phyloP scores from a whole-genome alignment of 2,113 vertebrate genomes.

The Platanista minor region DNA sequence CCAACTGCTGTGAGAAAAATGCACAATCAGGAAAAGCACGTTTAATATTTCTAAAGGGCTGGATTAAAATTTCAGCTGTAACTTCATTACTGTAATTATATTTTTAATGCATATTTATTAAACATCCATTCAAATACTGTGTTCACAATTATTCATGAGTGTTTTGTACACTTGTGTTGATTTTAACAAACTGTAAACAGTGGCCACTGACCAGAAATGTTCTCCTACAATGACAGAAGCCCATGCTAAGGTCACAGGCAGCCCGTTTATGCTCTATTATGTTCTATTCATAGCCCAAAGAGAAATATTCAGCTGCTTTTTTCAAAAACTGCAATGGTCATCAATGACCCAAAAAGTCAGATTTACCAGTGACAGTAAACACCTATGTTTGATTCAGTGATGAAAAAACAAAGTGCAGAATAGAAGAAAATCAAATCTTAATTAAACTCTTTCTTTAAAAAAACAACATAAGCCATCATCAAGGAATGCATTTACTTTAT shows the following conservation, averaged over 20 bases:
- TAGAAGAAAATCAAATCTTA: constrained; percentile 72
- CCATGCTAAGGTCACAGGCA: constrained; percentile 22
- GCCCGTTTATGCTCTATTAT: background rate
- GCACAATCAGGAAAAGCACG: constrained; percentile 73
- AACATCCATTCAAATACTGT: constrained; percentile 65
- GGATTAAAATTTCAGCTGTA: constrained; percentile 73
- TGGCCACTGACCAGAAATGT: constrained; percentile 65
- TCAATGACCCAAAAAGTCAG: constrained; percentile 54
- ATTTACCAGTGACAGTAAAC: constrained; percentile 32
- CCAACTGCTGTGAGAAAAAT: constrained; percentile 70
- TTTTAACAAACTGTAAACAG: constrained; percentile 61
- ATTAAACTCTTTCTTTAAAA: constrained; percentile 73
- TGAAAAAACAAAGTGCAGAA: constrained; percentile 56
- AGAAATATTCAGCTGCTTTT: constrained; percentile 34
- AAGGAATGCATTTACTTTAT: constrained; percentile 71
- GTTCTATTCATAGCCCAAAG: constrained; percentile 29
- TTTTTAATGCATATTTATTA: constrained; percentile 78
- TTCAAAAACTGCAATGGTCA: constrained; percentile 52
- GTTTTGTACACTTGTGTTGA: constrained; percentile 60
- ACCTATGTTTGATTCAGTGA: constrained; percentile 46
- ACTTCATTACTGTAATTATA: constrained; percentile 67
- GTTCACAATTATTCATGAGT: constrained; percentile 67
- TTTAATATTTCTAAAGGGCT: constrained; percentile 65
- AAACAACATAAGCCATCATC: constrained; percentile 72
- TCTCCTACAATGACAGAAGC: background rate